Conservation (phyloP, 1,140 invertebrate species). For the Mya arenaria region DNA sequence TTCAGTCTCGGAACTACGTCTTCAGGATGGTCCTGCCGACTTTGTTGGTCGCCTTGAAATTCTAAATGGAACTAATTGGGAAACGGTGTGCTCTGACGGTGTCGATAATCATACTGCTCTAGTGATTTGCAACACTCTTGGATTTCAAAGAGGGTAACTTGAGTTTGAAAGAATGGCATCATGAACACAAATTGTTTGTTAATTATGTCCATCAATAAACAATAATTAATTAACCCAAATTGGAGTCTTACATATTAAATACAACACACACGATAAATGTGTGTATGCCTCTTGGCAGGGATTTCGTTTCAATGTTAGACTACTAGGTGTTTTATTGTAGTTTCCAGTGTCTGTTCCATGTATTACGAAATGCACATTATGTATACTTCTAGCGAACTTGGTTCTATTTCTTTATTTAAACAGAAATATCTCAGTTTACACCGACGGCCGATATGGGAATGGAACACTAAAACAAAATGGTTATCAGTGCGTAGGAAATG, state of each 20-base stretch:
- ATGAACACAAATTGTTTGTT: too few relatives aligned
- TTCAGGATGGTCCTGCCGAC: too few relatives aligned
- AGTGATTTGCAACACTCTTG: too few relatives aligned
- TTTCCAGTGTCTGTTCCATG: neutral
- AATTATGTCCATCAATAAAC: neutral
- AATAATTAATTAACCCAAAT: neutral
- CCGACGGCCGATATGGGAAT: neutral
- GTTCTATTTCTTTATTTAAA: neutral
- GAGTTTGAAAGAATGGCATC: conserved; percentile 6
- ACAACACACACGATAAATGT: neutral
- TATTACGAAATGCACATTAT: neutral
- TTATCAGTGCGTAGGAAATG: conserved; percentile 11
- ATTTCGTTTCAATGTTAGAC: conserved; percentile 11
- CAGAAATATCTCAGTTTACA: neutral
- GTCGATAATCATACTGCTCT: too few relatives aligned
- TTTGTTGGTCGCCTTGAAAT: too few relatives aligned
- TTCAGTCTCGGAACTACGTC: too few relatives aligned
- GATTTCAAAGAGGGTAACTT: too few relatives aligned
- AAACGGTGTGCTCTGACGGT: too few relatives aligned
- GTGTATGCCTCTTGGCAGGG: conserved; percentile 6
- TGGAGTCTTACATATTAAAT: neutral
- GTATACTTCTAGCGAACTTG: too few relatives aligned
- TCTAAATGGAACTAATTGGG: too few relatives aligned
- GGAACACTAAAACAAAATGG: neutral
- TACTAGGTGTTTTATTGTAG: too few relatives aligned